These are phyloP conservation scores for Hirtodrosophila cameraria DNA, from an alignment of 2,888 invertebrate species.

Conservation along the genomic window DNA sequence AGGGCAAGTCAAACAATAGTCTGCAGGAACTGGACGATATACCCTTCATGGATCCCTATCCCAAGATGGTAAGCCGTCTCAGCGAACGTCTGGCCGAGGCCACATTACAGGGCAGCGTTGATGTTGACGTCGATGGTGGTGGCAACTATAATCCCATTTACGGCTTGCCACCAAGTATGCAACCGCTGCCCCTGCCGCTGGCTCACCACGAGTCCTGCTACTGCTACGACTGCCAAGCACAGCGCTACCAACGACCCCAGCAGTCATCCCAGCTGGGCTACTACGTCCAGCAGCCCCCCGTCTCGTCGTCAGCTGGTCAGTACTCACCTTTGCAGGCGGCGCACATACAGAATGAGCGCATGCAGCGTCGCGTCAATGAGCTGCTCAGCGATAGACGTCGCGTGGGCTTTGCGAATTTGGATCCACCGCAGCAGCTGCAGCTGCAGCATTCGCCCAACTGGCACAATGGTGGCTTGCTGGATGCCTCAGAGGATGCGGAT, in stretches of 20 bases:
- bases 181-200: slow-evolving; percentile 57
- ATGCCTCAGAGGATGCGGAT: slow-evolving; percentile 69
- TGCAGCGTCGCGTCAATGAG: slow-evolving; percentile 83
- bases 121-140: slow-evolving; percentile 35
- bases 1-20: slow-evolving; percentile 83
- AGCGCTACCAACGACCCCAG: slow-evolving; percentile 67
- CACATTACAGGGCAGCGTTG: slow-evolving; percentile 58
- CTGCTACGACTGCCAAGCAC: slow-evolving; percentile 83
- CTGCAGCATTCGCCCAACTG: slow-evolving; percentile 73
- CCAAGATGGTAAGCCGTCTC: slow-evolving; percentile 82
- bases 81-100: slow-evolving; percentile 83
- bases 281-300: slow-evolving; percentile 51
- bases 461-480: slow-evolving; percentile 60
- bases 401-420: slow-evolving; percentile 83
- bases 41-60: slow-evolving; percentile 84
- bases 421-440: slow-evolving; percentile 62
- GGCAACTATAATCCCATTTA: slow-evolving; percentile 75
- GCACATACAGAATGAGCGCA: slow-evolving; percentile 81
- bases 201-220: slow-evolving; percentile 83
- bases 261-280: slow-evolving; percentile 51
- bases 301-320: slow-evolving; percentile 43
- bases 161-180: slow-evolving; percentile 77
- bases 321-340: slow-evolving; percentile 79
- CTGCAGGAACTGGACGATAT: slow-evolving; percentile 83
- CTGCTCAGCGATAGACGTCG: slow-evolving; percentile 81